These are phyloP conservation scores for Drosophila insularis DNA, from an alignment of 1,140 invertebrate genomes.

Conservation along the genomic window DNA sequence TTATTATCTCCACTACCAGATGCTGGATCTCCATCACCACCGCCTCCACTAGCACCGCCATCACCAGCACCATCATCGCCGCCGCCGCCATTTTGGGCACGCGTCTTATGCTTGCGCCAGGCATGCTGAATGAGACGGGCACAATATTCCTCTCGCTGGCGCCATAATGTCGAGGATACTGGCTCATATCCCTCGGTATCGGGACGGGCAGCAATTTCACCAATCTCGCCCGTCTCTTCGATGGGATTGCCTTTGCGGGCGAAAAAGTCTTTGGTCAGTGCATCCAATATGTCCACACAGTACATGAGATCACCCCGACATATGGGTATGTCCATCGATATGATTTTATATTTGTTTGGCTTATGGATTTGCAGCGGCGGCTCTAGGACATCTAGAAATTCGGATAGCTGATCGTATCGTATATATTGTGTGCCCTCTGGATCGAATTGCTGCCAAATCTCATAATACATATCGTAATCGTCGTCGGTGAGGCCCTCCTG, in stretches of 20 bases:
- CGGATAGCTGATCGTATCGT: conserved; percentile 94
- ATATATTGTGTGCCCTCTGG: conserved; percentile 99
- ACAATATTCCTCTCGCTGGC: conserved; percentile 97
- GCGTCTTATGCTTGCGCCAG: conserved; percentile 93
- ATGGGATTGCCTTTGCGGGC: conserved; percentile 96
- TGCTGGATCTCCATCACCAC: conserved; percentile 37
- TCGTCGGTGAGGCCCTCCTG: conserved; percentile 99
- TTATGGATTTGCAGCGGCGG: conserved; percentile 97
- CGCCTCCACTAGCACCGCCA: conserved; percentile 29
- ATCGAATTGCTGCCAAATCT: conserved; percentile 99
- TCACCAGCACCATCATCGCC: conserved; percentile 55
- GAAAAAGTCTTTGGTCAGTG: conserved; percentile 97
- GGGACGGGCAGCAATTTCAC: conserved; percentile 89
- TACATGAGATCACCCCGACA: conserved; percentile 98
- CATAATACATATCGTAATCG: conserved; percentile 99
- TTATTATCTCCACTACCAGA: conserved; percentile 18
- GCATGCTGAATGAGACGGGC: conserved; percentile 96
- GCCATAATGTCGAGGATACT: conserved; percentile 95
- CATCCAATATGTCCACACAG: conserved; percentile 98
- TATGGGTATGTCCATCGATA: conserved; percentile 99
- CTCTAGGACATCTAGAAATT: conserved; percentile 97
- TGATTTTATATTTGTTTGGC: conserved; percentile 99
- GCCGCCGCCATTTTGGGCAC: conserved; percentile 84
- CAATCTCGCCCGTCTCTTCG: conserved; percentile 92
- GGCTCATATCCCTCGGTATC: conserved; percentile 95